Evolutionary conservation across 1,140 invertebrate species (phyloP).

Genomic region (Campodea augens): DNA sequence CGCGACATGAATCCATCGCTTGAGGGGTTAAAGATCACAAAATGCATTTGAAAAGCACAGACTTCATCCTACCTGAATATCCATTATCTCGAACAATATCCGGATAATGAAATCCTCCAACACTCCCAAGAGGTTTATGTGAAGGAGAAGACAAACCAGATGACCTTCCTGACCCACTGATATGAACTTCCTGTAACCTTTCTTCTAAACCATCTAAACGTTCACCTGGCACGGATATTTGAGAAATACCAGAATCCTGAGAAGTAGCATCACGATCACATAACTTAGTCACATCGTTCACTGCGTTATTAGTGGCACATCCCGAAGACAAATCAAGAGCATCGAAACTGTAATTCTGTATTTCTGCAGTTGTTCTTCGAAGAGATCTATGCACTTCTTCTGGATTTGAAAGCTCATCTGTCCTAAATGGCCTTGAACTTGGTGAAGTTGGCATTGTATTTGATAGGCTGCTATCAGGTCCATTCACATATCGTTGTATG

Average conservation of each 20-base stretch:
- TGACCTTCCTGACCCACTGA: slow-evolving; percentile 6
- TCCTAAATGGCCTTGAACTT: slow-evolving; percentile 18
- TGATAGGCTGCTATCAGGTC: too few relatives aligned
- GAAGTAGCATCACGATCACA: slow-evolving; percentile 58
- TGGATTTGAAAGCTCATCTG: slow-evolving; percentile 49
- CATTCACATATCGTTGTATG: too few relatives aligned
- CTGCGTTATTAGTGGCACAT: too few relatives aligned
- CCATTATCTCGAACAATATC: too few relatives aligned
- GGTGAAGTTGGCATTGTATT: too few relatives aligned
- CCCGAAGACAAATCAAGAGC: slow-evolving; percentile 22
- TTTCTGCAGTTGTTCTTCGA: slow-evolving; percentile 77
- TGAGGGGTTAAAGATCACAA: too few relatives aligned
- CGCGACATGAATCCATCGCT: too few relatives aligned
- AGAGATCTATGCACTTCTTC: slow-evolving; percentile 77
- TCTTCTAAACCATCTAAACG: slow-evolving; percentile 34
- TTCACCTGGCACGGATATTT: slow-evolving; percentile 42
- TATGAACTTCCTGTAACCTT: slow-evolving; percentile 28
- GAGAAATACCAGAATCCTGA: slow-evolving; percentile 75
- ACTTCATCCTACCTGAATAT: too few relatives aligned
- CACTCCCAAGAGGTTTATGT: slow-evolving; percentile 8
- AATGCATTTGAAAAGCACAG: too few relatives aligned
- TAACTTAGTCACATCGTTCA: slow-evolving; percentile 28
- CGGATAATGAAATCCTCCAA: slow-evolving; percentile 2
- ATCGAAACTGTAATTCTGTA: slow-evolving; percentile 69
- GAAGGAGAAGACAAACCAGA: slow-evolving; percentile 10